A percentile compares a stretch with the other conserved stretches of the same genome.
These are phyloP conservation scores for Plebejus anna DNA, from an alignment of 2,888 invertebrate genomes.

Conservation along the genomic window DNA sequence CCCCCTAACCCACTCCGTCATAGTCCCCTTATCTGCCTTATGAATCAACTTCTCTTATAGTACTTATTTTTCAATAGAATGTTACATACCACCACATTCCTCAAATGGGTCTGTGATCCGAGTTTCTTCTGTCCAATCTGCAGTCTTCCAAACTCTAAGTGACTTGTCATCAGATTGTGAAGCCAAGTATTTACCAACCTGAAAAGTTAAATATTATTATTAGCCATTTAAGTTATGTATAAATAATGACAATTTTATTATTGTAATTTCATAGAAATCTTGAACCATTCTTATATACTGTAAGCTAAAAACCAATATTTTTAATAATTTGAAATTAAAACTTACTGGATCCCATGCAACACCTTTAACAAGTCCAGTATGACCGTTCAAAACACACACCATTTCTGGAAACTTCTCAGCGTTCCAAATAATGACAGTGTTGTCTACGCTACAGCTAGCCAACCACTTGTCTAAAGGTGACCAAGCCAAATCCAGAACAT, in stretches of 20 bases:
- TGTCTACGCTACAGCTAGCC: constrained; percentile 98
- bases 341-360: constrained; percentile 97
- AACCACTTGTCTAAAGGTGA: constrained; percentile 96
- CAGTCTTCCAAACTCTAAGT: constrained; percentile 95
- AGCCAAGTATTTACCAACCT: constrained; percentile 95
- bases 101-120: constrained; percentile 95
- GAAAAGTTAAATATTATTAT: constrained; percentile 28
- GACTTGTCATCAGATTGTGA: constrained; percentile 98
- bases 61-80: too few species aligned
- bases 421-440: constrained; percentile 98
- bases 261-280: too few species aligned
- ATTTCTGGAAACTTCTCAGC: constrained; percentile 92
- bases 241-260: too few species aligned
- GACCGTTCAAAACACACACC: constrained; percentile 91
- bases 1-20: too few species aligned
- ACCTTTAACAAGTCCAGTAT: constrained; percentile 97
- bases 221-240: too few species aligned
- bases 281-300: too few species aligned
- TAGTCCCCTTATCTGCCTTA: too few species aligned
- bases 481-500: constrained; percentile 98
- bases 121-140: constrained; percentile 95
- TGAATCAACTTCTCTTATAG: too few species aligned
- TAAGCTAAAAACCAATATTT: too few species aligned
- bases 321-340: constrained; percentile 32
- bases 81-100: constrained; percentile 83